phyloP scores from a whole-genome alignment of 1,140 invertebrate genomes.

The Pachyrhynchus sulphureomaculatus region DNA sequence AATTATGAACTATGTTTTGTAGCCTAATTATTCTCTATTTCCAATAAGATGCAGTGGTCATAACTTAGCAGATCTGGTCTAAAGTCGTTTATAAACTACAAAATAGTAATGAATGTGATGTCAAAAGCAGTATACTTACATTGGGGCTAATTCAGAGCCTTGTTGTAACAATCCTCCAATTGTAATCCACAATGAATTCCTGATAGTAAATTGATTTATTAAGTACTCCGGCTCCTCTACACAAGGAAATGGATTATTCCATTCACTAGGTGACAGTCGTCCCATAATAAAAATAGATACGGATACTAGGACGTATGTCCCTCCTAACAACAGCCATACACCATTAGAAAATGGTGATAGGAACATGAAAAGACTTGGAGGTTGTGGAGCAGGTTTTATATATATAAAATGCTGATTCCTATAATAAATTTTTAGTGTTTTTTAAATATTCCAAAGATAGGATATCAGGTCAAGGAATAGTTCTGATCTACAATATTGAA shows the following conservation, averaged over 20 bases:
- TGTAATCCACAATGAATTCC: constrained; percentile 59
- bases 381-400: constrained; percentile 67
- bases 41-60: too few species aligned
- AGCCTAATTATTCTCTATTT: too few species aligned
- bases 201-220: constrained; percentile 69
- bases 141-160: constrained; percentile 79
- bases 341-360: constrained; percentile 74
- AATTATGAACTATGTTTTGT: too few species aligned
- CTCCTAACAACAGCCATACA: constrained; percentile 76
- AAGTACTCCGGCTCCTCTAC: constrained; percentile 65
- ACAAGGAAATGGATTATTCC: constrained; percentile 76
- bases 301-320: constrained; percentile 72
- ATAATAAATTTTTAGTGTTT: too few species aligned
- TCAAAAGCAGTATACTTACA: too few species aligned
- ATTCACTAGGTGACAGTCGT: constrained; percentile 71
- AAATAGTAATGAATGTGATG: too few species aligned
- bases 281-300: constrained; percentile 73
- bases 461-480: too few species aligned
- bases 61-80: too few species aligned
- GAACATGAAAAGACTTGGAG: constrained; percentile 77
- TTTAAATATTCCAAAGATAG: too few species aligned
- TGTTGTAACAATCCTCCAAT: constrained; percentile 77
- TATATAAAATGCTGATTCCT: constrained; percentile 76
- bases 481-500: too few species aligned
- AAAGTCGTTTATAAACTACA: too few species aligned